Percentiles rank a stretch among this genome's conserved stretches.
phyloP scores from a whole-genome alignment of 2,797 vertebrate species.

The Sciurus vulgaris region DNA sequence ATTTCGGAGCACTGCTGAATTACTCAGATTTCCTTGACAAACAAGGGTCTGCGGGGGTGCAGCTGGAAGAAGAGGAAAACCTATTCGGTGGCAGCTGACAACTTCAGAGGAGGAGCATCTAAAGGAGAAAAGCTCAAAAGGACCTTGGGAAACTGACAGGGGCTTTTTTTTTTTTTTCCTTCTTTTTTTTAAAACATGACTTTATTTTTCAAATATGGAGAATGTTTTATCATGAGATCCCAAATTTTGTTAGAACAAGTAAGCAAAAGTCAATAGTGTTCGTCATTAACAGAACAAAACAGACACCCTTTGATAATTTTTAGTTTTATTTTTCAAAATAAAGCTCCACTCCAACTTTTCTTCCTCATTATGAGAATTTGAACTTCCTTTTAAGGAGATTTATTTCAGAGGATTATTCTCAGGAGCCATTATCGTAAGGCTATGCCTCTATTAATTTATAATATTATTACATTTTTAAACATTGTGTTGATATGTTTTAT shows the following conservation, averaged over 20 bases:
- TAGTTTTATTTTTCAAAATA: conserved; percentile 48
- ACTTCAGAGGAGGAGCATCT: neutral
- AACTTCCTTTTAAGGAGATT: conserved; percentile 28
- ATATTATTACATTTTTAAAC: neutral
- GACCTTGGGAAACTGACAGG: neutral
- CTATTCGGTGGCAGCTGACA: neutral
- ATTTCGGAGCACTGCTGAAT: neutral
- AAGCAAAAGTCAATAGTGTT: neutral
- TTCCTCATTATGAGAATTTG: neutral
- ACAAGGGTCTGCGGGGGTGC: neutral
- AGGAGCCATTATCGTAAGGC: neutral
- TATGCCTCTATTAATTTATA: conserved; percentile 2
- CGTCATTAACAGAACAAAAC: conserved; percentile 52
- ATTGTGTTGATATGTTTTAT: neutral
- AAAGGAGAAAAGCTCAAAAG: neutral
- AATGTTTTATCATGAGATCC: neutral
- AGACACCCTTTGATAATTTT: conserved; percentile 50
- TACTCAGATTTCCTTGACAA: conserved; percentile 23
- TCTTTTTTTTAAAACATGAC: neutral
- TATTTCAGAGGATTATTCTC: conserved; percentile 37
- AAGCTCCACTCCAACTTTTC: conserved; percentile 45
- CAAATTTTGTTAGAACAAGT: conserved; percentile 28
- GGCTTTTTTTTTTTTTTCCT: neutral
- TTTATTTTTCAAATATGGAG: conserved; percentile 5
- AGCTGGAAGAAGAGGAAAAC: neutral